Base-by-base conservation (phyloP, 2,113 vertebrate genomes). In the Eudyptes chrysolophus region DNA sequence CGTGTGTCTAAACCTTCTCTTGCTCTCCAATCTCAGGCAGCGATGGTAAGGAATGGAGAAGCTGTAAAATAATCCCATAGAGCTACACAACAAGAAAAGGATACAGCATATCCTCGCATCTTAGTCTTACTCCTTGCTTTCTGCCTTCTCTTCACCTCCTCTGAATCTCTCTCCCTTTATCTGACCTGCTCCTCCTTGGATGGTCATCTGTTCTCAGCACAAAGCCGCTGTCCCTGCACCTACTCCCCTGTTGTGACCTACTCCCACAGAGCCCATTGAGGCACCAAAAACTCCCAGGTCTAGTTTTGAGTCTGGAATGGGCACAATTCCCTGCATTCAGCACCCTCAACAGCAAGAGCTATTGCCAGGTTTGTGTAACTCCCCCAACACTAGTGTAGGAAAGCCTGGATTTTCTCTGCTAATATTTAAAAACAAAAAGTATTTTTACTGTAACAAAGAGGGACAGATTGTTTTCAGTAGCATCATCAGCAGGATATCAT, bases 381-480 rank as follows among this genome's bases (percentile, higher is more conserved):
- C 14, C 6, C 20, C 5, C 25, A 57, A 3, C 3, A 38, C 0
- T 0, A 0, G 17, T 48, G 51, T 14, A 84, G 14, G 69, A 89
- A 94, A 93, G 7, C 9, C 42, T 84, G 54, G 26, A 51, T 75
- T 75, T 26, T 62, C 14, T 64, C 38, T 75, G 46, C 17, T 38
- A 25, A 32, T 84, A 82, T 54, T 58, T 49, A 64, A 76, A 85
- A 69, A 1, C 3, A 60, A 77, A 52, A 84, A 26, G 2, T 24
- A 17, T 29, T 76, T 60, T 68, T 61, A 9, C 55, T 62, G 15
- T 87, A 87, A 74, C 27, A 51, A 81, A 69, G 30, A 65, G 22
- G 8, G n/a, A 48, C 21, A 51, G 25, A 54, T 74, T 66, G 20
- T 61, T 88, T 92, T 72, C 54, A 61, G 17, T 44, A 46, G 10